Evolutionary conservation across 2,797 vertebrate species (phyloP), one percentile per base, ranked within the genome.

Genomic region (Numenius phaeopus): DNA sequence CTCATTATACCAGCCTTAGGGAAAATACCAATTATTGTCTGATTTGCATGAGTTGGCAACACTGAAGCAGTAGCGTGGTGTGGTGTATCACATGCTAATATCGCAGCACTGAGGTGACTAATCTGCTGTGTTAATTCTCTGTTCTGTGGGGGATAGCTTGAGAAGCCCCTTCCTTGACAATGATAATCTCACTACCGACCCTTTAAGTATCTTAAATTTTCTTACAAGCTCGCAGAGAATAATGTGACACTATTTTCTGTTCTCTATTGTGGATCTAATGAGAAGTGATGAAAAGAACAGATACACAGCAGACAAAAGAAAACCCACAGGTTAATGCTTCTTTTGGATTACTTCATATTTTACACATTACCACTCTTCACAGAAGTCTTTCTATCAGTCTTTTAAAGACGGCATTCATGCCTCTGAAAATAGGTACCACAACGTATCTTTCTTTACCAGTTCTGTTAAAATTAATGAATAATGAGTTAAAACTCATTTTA

Each of bases 11-110:
- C 46, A 76, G 87, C 96, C 96, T 91, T 61, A 92, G 95, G 96
- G 96, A 95, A 97, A 97, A 96, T 94, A 87, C 89, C 92, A 94
- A 91, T 97, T 97, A 97, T 94, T 91, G 91, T 87, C 82, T 94
- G 96, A 96, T 96, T 96, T 97, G 97, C 95, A 86, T 94, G 91
- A 97, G 94, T 26, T 96, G 91, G 89, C 91, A 97, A 89, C 57
- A 27, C 78, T 91, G 89, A 87, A 94, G 72, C 20, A 23, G 81
- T 71, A 83, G 67, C 1, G 2, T 82, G 81, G 55, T 83, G 50
- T 2, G 3, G 58, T 4, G 6, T 94, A 93, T 96, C 93, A 91
- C 71, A 84, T 90, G 77, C 78, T 96, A 85, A 61, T 78, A 95
- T 97, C 61, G 5, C 78, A 91, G 71, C 57, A 52, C 77, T 64